Conservation (phyloP, 2,888 invertebrate species). For the Tenthredo distinguenda region DNA sequence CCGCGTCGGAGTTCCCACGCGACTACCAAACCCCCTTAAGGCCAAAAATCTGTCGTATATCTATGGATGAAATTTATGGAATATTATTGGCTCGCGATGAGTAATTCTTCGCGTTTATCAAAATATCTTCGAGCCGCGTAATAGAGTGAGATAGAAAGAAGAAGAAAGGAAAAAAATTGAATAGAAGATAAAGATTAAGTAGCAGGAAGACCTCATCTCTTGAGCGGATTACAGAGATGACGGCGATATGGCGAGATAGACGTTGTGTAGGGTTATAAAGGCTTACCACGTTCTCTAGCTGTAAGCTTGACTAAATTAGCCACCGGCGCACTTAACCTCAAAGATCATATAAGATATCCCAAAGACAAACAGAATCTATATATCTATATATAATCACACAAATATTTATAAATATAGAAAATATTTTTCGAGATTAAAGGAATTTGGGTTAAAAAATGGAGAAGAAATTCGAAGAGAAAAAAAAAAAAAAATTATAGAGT, state of each 20-base stretch:
- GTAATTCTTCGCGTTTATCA: too few relatives aligned
- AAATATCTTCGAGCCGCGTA: too few relatives aligned
- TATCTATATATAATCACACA: not conserved
- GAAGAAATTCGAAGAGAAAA: not conserved
- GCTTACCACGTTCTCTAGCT: conserved; percentile 27
- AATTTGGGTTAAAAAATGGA: not conserved
- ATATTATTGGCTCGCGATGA: too few relatives aligned
- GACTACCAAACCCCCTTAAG: too few relatives aligned
- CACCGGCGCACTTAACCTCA: not conserved
- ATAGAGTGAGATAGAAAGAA: not conserved
- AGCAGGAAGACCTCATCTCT: conserved; percentile 17
- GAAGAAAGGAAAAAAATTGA: not conserved
- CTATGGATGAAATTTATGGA: too few relatives aligned
- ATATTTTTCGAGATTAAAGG: not conserved
- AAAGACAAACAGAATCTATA: not conserved
- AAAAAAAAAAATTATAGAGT: not conserved
- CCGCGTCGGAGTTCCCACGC: too few relatives aligned
- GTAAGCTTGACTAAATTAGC: conserved; percentile 33
- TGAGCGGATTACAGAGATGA: conserved; percentile 30
- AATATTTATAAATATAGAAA: not conserved
- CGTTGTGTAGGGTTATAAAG: conserved; percentile 12
- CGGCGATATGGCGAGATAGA: conserved; percentile 1
- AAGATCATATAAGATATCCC: not conserved
- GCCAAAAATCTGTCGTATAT: too few relatives aligned
- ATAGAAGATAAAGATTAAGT: not conserved